phyloP scores from a whole-genome alignment of 1,140 invertebrate species.

The Hycleus cichorii region DNA sequence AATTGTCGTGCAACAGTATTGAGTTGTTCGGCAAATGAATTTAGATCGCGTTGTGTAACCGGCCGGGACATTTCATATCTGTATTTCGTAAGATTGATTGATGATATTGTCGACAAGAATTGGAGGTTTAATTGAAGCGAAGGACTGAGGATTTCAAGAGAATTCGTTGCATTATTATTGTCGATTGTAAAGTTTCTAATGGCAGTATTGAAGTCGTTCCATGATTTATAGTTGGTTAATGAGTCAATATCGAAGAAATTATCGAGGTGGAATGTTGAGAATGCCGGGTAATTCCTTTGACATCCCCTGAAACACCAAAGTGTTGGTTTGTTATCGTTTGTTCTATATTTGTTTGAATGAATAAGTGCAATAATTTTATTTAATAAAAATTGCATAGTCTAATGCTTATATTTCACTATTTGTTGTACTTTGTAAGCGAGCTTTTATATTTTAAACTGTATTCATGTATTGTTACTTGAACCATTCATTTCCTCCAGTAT shows the following conservation, averaged over 20 bases:
- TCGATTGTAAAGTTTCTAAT: slow-evolving; percentile 42
- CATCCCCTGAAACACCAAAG: slow-evolving; percentile 53
- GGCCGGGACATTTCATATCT: slow-evolving; percentile 53
- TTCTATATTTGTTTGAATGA: slow-evolving; percentile 1
- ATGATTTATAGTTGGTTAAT: slow-evolving; percentile 51
- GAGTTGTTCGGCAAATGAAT: slow-evolving; percentile 64
- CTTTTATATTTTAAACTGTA: too few relatives aligned
- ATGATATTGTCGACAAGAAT: slow-evolving; percentile 51
- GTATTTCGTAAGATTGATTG: slow-evolving; percentile 61
- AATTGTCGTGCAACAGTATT: slow-evolving; percentile 65
- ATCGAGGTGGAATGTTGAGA: slow-evolving; percentile 62
- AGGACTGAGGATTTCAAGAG: slow-evolving; percentile 48
- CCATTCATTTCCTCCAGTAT: neutral
- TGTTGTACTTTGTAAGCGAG: too few relatives aligned
- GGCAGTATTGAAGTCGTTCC: slow-evolving; percentile 49
- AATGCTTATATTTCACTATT: too few relatives aligned
- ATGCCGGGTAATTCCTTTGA: slow-evolving; percentile 58
- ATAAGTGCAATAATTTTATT: neutral
- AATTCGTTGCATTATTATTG: slow-evolving; percentile 37
- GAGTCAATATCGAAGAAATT: slow-evolving; percentile 30
- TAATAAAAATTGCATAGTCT: neutral
- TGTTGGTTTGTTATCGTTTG: too few relatives aligned
- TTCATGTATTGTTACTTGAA: too few relatives aligned
- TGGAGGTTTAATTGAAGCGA: slow-evolving; percentile 52
- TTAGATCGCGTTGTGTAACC: slow-evolving; percentile 63